Conservation (phyloP, 2,888 invertebrate genomes). For the Xestia rhomboidea region DNA sequence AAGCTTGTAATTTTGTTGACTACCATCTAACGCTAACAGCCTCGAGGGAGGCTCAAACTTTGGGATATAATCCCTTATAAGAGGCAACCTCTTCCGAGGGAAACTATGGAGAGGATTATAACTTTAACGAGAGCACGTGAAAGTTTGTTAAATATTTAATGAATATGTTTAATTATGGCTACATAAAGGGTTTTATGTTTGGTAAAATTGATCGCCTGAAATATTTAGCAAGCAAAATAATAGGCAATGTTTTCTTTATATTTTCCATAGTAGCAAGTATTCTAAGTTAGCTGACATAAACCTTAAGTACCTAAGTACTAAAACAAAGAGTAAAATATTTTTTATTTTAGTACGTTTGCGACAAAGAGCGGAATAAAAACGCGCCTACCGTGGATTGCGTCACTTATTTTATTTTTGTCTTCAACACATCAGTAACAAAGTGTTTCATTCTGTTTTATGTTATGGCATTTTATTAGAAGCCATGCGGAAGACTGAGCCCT, state of each 20-base stretch:
- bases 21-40: slow-evolving; percentile 15
- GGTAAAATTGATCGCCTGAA: neutral
- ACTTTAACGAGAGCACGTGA: slow-evolving; percentile 21
- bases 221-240: slow-evolving; percentile 8
- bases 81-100: slow-evolving; percentile 30
- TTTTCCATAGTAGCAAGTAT: slow-evolving; percentile 8
- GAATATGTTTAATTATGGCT: slow-evolving; percentile 1
- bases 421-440: slow-evolving; percentile 43
- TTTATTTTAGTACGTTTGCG: slow-evolving; percentile 42
- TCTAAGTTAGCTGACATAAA: slow-evolving; percentile 40
- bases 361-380: slow-evolving; percentile 47
- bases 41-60: slow-evolving; percentile 30
- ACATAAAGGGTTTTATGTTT: neutral
- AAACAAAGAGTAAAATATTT: slow-evolving; percentile 42
- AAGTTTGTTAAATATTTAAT: slow-evolving; percentile 46
- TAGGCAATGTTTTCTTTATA: slow-evolving; percentile 3
- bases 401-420: slow-evolving; percentile 43
- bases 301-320: slow-evolving; percentile 31
- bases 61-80: slow-evolving; percentile 33
- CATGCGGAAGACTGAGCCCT: neutral
- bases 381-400: slow-evolving; percentile 33
- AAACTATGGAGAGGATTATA: slow-evolving; percentile 41
- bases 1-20: slow-evolving; percentile 27
- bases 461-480: slow-evolving; percentile 7
- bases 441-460: slow-evolving; percentile 32